phyloP scores from a whole-genome alignment of 2,797 vertebrate species.

The Microchirus variegatus region DNA sequence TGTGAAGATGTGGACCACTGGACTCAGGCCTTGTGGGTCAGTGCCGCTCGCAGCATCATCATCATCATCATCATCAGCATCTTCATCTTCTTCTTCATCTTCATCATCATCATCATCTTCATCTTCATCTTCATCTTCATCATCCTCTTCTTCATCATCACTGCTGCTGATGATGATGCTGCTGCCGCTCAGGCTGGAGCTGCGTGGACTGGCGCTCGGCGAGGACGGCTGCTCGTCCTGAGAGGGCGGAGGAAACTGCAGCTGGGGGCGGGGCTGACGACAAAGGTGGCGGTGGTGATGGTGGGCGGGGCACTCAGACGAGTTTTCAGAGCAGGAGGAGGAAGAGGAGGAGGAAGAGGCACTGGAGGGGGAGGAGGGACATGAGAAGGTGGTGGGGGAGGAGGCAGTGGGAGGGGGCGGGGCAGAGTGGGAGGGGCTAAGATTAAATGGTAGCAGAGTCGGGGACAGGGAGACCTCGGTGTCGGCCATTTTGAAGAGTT shows the following conservation, averaged over 20 bases:
- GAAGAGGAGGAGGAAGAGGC: conserved; percentile 65
- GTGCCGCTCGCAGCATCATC: conserved; percentile 49
- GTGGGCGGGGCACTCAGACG: conserved; percentile 55
- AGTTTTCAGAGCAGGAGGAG: conserved; percentile 57
- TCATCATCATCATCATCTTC: conserved; percentile 48
- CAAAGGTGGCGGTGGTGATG: conserved; percentile 34
- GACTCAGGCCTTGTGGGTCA: conserved; percentile 75
- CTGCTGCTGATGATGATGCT: conserved; percentile 64
- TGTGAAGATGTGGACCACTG: conserved; percentile 85
- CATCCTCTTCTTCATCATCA: conserved; percentile 65
- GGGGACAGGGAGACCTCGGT: conserved; percentile 56
- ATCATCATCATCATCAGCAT: conserved; percentile 70
- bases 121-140: conserved; percentile 66
- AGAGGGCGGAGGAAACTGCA: conserved; percentile 68
- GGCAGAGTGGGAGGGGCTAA: conserved; percentile 67
- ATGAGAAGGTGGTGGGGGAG: conserved; percentile 66
- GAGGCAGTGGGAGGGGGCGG: conserved; percentile 31
- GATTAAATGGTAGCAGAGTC: conserved; percentile 46
- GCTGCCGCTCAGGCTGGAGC: conserved; percentile 67
- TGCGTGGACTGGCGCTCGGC: conserved; percentile 69
- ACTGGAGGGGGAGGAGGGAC: conserved; percentile 70
- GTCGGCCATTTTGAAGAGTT: conserved; percentile 64
- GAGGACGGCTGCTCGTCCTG: conserved; percentile 67
- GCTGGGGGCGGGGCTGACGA: conserved; percentile 51
- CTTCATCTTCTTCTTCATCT: conserved; percentile 66